These are phyloP conservation scores for Urechis unicinctus DNA, from an alignment of 2,888 invertebrate species.

Conservation along the genomic window DNA sequence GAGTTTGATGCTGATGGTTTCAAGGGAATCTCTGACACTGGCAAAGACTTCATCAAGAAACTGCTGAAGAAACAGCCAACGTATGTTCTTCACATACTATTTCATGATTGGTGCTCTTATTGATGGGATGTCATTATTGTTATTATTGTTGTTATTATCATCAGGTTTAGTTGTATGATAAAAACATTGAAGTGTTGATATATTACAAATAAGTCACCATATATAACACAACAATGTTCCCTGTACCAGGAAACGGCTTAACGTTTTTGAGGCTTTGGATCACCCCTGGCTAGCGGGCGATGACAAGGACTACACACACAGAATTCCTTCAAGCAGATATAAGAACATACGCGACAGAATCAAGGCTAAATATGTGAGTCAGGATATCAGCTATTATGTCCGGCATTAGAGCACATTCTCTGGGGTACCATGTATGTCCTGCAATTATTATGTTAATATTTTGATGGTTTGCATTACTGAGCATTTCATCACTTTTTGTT, in stretches of 20 bases:
- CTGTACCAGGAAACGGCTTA: slow-evolving; percentile 78
- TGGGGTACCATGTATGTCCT: too few species aligned
- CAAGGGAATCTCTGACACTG: slow-evolving; percentile 87
- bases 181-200: too few species aligned
- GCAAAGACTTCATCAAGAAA: slow-evolving; percentile 93
- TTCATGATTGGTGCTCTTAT: too few species aligned
- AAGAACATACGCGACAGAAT: slow-evolving; percentile 81
- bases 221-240: background rate
- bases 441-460: background rate
- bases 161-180: too few species aligned
- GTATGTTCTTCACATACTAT: too few species aligned
- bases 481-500: too few species aligned
- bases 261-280: slow-evolving; percentile 91
- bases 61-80: slow-evolving; percentile 76
- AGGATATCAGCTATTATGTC: background rate
- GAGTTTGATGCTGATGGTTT: slow-evolving; percentile 97
- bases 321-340: slow-evolving; percentile 78
- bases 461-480: too few species aligned
- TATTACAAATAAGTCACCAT: background rate
- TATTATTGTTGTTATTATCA: too few species aligned
- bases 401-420: too few species aligned
- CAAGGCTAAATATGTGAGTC: slow-evolving; percentile 60
- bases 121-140: too few species aligned
- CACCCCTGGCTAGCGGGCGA: slow-evolving; percentile 83
- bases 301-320: slow-evolving; percentile 50